Base-by-base conservation (phyloP, 2,113 vertebrate genomes). In the Megalops atlanticus region DNA sequence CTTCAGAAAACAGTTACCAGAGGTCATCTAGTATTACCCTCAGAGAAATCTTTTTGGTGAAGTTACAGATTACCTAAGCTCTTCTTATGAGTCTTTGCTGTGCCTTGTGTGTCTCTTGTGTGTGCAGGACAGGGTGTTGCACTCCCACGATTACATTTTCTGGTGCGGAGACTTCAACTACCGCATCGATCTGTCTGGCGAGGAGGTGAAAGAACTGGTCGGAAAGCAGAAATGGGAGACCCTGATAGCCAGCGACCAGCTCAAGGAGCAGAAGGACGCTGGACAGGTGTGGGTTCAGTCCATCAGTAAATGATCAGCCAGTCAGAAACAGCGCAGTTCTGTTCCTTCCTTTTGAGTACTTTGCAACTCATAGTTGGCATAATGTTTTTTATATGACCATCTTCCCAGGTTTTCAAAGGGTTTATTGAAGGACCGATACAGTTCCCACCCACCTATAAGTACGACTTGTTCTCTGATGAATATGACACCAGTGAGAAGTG, bases 121-220 rank as follows among this genome's bases (percentile, higher is more conserved):
- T 73, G 11, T 41, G 10, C 75, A 99, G 97, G 98, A 98, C 80
- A 96, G 98, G 82, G 92, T 99, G 92, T 92, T 99, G 0, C 97
- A 98, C 89, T 98, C 97, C 14, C 98, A 99, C 75, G 98, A 99
- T 89, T 99, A 99, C 54, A 94, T 99, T 12, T 99, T 99, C 91
- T 99, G 98, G 98, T 99, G 98, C 79, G 98, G 97, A 27, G 98
- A 99, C 90, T 99, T 99, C 83, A 99, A 99, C 90, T 99, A 99
- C 88, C 95, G 98, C 16, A 98, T 99, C 75, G 96, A 89, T 89
- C 87, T 98, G 80, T 96, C 97, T 76, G 98, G 99, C 38, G 98
- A 99, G 80, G 98, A 99, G 85, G 98, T 99, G 15, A 99, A 99
- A 83, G 98, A 99, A 0, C 91, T 97, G 10, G 97, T 99, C 90